These are phyloP conservation scores for Proterorhinus semilunaris DNA, from an alignment of 2,113 vertebrate genomes.

Conservation along the genomic window DNA sequence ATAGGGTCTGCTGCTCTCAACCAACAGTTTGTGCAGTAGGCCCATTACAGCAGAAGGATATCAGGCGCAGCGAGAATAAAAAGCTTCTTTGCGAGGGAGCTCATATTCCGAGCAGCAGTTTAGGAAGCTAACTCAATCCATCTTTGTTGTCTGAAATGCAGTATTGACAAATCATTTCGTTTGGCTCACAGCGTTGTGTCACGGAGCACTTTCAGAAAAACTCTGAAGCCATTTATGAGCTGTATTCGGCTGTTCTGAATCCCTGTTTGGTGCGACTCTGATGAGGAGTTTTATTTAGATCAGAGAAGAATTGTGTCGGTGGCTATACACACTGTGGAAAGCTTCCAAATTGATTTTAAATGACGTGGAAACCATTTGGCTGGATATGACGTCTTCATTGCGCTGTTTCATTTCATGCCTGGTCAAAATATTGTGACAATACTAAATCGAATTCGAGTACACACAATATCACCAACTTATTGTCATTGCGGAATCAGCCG, in stretches of 20 bases:
- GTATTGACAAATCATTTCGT: constrained; percentile 10
- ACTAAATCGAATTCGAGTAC: too few relatives aligned
- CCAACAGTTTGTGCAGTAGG: constrained; percentile 10
- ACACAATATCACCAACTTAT: too few relatives aligned
- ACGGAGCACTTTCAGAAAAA: not conserved
- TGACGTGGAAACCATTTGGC: too few relatives aligned
- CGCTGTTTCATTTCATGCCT: too few relatives aligned
- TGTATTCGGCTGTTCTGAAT: not conserved
- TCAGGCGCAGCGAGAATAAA: constrained; percentile 13
- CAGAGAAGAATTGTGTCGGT: not conserved
- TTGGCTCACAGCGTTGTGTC: constrained; percentile 2
- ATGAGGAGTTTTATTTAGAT: not conserved
- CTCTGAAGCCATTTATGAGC: not conserved
- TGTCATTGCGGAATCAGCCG: too few relatives aligned
- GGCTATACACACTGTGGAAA: not conserved
- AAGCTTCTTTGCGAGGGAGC: constrained; percentile 15
- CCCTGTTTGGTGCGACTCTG: not conserved
- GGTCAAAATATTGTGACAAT: too few relatives aligned
- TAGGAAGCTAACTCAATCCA: constrained; percentile 6
- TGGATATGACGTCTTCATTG: too few relatives aligned
- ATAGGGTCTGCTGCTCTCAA: not conserved
- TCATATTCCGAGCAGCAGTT: constrained; percentile 25
- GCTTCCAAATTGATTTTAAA: not conserved
- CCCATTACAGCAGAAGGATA: not conserved
- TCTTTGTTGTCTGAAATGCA: constrained; percentile 13